Evolutionary conservation across 37 sponge, comb jelly and placozoan species (phyloP), one percentile per base, ranked within the genome.

Genomic region (Cliona cf. orientalis): DNA sequence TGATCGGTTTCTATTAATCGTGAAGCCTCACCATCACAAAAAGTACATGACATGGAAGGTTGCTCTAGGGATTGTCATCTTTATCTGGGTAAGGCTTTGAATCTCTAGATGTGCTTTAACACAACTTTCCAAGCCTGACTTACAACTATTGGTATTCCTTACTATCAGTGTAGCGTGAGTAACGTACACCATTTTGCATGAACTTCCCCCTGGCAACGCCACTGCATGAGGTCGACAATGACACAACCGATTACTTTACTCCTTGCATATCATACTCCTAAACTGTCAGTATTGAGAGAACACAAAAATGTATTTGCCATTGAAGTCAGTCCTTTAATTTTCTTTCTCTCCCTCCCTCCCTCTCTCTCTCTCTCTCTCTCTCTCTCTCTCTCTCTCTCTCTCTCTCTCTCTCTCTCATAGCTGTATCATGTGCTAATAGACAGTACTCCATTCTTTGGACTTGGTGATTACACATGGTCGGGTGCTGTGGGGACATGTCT

Each of bases 1-100:
- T 25, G 81, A 80, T 42, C 58, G 81, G 6, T 80, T 69, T n/a
- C 39, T 80, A 12, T 68, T 14, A 5, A 70, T 80, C 11, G 81
- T 80, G 31, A 80, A 80, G 57, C 81, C 72, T 28, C 9, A n/a
- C 26, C 22, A n/a, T 28, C 71, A 80, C 56, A 57, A 58, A 22
- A 53, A 38, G 25, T 17, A 58, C 37, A 68, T 80, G 71, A 80
- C 38, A 2, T 70, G 41, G n/a, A 59, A 39, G 69, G 17, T 5
- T 39, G 59, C 81, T 22, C 41, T 68, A 31, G 58, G 53, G 31
- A 69, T 80, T 21, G 71, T 69, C 22, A 22, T 80, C 14, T 55
- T 64, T 17, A 12, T 80, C 6, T 80, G 81, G 81, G 57, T 69
- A 35, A 69, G 70, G 40, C 5, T 35, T 2, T 6, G 2, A n/a